Evolutionary conservation across 2,888 invertebrate genomes (phyloP).

Genomic region (Zhengitettix transpicula): DNA sequence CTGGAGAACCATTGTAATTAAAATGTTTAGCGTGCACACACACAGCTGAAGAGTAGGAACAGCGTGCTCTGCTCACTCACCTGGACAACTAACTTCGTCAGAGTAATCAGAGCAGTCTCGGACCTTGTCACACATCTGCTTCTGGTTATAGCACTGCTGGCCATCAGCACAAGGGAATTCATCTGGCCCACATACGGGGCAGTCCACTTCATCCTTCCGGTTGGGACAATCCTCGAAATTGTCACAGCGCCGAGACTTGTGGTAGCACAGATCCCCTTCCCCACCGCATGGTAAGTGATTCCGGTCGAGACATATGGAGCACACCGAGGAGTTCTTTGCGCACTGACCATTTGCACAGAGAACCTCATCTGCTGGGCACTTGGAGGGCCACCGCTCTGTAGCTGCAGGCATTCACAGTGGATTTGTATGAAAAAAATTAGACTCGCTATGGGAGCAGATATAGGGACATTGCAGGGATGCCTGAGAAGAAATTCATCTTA

Average conservation of each 20-base stretch:
- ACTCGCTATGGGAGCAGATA: too few species aligned
- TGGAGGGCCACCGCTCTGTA: too few species aligned
- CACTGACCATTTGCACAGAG: conserved; percentile 1
- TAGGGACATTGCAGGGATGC: too few species aligned
- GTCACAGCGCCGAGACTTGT: conserved; percentile 24
- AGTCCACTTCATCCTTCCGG: conserved; percentile 25
- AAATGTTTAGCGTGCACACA: too few species aligned
- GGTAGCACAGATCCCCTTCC: conserved; percentile 10
- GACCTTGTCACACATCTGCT: conserved; percentile 25
- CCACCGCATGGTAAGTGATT: conserved; percentile 4
- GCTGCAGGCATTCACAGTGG: too few species aligned
- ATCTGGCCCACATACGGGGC: conserved; percentile 17
- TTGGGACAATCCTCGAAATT: conserved; percentile 24
- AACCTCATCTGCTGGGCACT: not conserved
- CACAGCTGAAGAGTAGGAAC: too few species aligned
- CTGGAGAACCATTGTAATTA: too few species aligned
- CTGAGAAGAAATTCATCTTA: too few species aligned
- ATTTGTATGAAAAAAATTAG: too few species aligned
- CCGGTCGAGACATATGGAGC: not conserved
- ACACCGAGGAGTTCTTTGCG: not conserved
- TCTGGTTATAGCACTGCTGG: conserved; percentile 18
- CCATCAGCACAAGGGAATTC: conserved; percentile 3
- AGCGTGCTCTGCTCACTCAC: not conserved
- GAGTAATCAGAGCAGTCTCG: conserved; percentile 25
- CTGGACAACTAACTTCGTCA: conserved; percentile 24